Percentiles rank a stretch among this genome's conserved stretches.
Evolutionary conservation across 2,797 vertebrate genomes (phyloP).

Genomic region (Gymnocypris eckloni): DNA sequence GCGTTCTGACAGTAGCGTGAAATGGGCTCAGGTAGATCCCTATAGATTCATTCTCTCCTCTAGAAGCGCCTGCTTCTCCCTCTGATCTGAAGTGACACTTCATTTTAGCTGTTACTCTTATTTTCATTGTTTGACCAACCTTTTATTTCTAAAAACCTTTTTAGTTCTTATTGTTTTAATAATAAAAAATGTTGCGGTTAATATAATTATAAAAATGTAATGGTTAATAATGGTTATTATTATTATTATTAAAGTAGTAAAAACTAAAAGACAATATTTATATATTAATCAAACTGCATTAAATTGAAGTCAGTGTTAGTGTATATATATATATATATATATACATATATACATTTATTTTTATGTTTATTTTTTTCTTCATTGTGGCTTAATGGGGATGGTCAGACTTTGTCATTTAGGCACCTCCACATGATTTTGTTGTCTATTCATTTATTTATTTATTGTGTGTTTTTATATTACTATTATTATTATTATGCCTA

Average conservation of each 20-base stretch:
- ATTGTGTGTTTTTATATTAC: neutral
- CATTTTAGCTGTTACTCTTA: conserved; percentile 18
- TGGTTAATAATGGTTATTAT: neutral
- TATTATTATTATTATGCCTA: neutral
- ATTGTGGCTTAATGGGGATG: neutral
- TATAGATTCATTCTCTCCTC: conserved; percentile 61
- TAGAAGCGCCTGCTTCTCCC: conserved; percentile 45
- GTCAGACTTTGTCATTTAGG: neutral
- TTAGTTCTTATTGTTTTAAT: neutral
- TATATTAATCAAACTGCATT: neutral
- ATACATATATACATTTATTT: no score
- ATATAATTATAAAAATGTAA: no score
- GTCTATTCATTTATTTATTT: neutral
- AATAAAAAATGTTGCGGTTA: neutral
- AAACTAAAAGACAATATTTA: neutral
- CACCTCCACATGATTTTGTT: neutral
- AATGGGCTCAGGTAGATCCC: conserved; percentile 79
- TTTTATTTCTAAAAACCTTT: conserved; percentile 4
- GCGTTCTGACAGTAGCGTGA: conserved; percentile 70
- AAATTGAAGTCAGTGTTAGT: neutral
- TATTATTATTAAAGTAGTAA: neutral
- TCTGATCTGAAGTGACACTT: conserved; percentile 30
- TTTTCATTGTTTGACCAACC: conserved; percentile 11
- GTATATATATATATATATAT: no score
- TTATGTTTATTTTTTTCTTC: no score